Percentiles rank a stretch among this genome's conserved stretches.
Conservation (phyloP, 2,888 invertebrate genomes). For the Drosophila niveifrons region DNA sequence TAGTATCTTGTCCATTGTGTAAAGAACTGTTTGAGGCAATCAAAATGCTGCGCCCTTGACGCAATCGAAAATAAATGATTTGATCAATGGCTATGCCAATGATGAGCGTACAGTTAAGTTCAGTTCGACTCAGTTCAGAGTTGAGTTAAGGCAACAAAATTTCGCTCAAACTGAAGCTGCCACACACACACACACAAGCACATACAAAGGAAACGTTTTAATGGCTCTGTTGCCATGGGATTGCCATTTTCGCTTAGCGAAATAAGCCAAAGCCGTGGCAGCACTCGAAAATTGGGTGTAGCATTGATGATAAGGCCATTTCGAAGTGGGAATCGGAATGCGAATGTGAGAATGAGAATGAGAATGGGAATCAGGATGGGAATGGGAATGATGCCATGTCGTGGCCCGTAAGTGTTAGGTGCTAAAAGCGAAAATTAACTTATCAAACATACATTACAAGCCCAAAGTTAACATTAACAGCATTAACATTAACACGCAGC, state of each 20-base stretch:
- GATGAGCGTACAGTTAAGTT: conserved; percentile 25
- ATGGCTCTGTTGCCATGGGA: conserved; percentile 72
- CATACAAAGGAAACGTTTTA: conserved; percentile 52
- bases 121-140: neutral
- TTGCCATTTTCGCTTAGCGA: conserved; percentile 33
- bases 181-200: too few species aligned
- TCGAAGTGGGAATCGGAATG: neutral
- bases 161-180: conserved; percentile 4
- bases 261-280: neutral
- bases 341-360: neutral
- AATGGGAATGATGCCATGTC: neutral
- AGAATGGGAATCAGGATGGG: neutral
- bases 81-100: conserved; percentile 60
- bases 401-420: conserved; percentile 41
- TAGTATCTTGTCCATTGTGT: neutral
- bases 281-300: conserved; percentile 7
- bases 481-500: conserved; percentile 65
- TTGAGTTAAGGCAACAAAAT: neutral
- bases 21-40: conserved; percentile 35
- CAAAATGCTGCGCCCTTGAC: conserved; percentile 31
- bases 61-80: conserved; percentile 57
- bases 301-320: conserved; percentile 24
- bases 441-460: conserved; percentile 77
- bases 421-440: conserved; percentile 73
- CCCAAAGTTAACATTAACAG: conserved; percentile 75